phyloP scores from a whole-genome alignment of 2,888 invertebrate species.

The Isotomurus palustris region DNA sequence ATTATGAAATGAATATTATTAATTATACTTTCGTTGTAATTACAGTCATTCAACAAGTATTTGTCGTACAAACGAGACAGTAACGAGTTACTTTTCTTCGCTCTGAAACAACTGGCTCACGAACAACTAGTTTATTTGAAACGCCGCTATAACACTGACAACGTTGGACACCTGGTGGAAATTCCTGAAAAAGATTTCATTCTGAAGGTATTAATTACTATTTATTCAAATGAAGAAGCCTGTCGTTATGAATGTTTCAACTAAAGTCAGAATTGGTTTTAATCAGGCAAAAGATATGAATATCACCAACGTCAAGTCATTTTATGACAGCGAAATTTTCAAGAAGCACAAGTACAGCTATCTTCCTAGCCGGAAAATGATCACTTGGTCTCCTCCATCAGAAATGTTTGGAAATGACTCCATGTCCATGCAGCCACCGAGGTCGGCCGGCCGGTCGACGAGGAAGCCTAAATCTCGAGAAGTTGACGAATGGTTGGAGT shows the following conservation, averaged over 20 bases:
- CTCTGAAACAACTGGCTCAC: constrained; percentile 84
- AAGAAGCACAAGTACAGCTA: constrained; percentile 80
- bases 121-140: constrained; percentile 77
- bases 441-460: too few species aligned
- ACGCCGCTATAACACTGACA: constrained; percentile 50
- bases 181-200: constrained; percentile 77
- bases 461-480: too few species aligned
- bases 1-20: background rate
- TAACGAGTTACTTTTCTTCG: constrained; percentile 90
- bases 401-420: too few species aligned
- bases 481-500: too few species aligned
- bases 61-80: constrained; percentile 91
- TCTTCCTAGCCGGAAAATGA: constrained; percentile 76
- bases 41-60: constrained; percentile 87
- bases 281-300: constrained; percentile 81
- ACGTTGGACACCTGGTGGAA: constrained; percentile 62
- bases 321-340: constrained; percentile 88
- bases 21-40: constrained; percentile 41
- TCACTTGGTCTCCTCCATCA: too few species aligned
- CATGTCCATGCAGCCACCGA: too few species aligned
- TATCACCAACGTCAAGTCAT: constrained; percentile 79
- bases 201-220: constrained; percentile 58
- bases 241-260: background rate
- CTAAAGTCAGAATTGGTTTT: constrained; percentile 48
- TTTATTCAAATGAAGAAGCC: background rate